Evolutionary conservation across 2,797 vertebrate genomes (phyloP).

Genomic region (Falco concolor): DNA sequence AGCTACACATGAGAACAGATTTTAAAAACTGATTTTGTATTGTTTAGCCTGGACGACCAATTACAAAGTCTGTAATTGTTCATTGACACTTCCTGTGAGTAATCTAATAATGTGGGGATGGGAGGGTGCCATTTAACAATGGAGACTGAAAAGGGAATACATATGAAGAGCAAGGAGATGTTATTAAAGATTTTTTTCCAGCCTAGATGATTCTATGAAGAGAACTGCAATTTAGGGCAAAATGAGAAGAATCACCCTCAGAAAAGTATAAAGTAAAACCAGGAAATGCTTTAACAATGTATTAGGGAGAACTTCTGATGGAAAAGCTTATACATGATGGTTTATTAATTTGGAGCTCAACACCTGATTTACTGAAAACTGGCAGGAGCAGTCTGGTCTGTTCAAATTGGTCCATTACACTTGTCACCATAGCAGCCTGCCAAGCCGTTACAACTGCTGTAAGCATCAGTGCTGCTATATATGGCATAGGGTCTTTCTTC

Average conservation of each 20-base stretch:
- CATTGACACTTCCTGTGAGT: background rate
- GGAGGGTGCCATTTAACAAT: background rate
- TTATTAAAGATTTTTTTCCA: background rate
- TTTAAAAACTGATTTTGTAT: background rate
- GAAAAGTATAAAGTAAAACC: background rate
- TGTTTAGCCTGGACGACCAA: background rate
- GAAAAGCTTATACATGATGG: no score
- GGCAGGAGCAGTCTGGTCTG: background rate
- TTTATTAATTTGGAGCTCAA: background rate
- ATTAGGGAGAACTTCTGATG: background rate
- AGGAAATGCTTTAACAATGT: background rate
- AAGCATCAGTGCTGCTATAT: background rate
- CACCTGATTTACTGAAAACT: background rate
- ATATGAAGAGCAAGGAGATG: background rate
- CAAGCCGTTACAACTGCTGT: background rate
- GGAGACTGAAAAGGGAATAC: background rate
- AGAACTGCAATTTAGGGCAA: background rate
- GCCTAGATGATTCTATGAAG: background rate
- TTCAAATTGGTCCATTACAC: background rate
- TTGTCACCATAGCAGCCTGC: fast-evolving
- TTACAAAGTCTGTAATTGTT: background rate
- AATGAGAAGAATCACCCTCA: background rate
- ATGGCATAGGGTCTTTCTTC: background rate
- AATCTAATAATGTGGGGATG: background rate
- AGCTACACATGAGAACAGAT: background rate